These are phyloP conservation scores for Conistra vaccinii DNA, from an alignment of 2,888 invertebrate genomes.

Conservation along the genomic window DNA sequence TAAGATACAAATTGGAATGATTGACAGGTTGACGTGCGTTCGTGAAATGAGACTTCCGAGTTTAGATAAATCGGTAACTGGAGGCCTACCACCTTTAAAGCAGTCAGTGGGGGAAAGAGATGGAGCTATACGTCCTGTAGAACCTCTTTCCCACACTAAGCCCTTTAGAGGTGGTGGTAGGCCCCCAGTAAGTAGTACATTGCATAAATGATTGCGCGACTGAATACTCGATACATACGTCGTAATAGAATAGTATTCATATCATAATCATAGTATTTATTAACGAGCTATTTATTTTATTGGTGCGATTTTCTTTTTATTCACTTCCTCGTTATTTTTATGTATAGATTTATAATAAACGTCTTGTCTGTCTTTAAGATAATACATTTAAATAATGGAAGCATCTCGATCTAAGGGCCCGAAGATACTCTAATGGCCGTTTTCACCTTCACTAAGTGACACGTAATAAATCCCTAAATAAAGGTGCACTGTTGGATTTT, in stretches of 20 bases:
- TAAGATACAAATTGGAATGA: background rate
- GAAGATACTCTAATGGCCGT: slow-evolving; percentile 19
- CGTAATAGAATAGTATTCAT: slow-evolving; percentile 10
- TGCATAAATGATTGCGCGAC: slow-evolving; percentile 34
- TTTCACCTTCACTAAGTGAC: no score
- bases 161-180: no score
- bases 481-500: no score
- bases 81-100: no score
- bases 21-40: background rate
- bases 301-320: slow-evolving; percentile 39
- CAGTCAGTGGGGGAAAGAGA: no score
- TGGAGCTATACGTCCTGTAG: no score
- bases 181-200: background rate
- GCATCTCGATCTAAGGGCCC: slow-evolving; percentile 32
- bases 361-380: slow-evolving; percentile 7
- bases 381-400: background rate
- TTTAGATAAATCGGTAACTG: background rate
- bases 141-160: no score
- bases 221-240: background rate
- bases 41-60: background rate
- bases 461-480: no score
- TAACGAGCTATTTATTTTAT: slow-evolving; percentile 33
- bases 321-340: slow-evolving; percentile 19
- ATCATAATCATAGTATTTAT: slow-evolving; percentile 34
- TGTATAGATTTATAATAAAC: slow-evolving; percentile 9